Conservation (phyloP, 2,797 vertebrate genomes). For the Gephyroberyx darwinii region DNA sequence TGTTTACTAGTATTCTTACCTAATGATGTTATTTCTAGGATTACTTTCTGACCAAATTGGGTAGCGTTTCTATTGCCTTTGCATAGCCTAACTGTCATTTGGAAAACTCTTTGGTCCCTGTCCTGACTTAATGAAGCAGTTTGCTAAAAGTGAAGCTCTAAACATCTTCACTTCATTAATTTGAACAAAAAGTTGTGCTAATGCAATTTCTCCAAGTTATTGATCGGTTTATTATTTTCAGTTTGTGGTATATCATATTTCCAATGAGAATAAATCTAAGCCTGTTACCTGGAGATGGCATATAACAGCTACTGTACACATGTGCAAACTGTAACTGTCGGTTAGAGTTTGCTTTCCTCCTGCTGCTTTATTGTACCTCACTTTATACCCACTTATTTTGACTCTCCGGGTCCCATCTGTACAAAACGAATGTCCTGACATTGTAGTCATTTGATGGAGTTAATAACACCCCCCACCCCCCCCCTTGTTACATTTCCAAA, state of each 20-base stretch:
- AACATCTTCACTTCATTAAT: slow-evolving; percentile 56
- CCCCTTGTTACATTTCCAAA: slow-evolving; percentile 45
- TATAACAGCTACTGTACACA: slow-evolving; percentile 26
- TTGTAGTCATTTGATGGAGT: slow-evolving; percentile 44
- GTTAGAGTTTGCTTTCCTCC: slow-evolving; percentile 36
- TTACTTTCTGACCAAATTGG: slow-evolving; percentile 63
- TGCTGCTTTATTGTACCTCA: slow-evolving; percentile 67
- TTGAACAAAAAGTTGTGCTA: slow-evolving; percentile 18
- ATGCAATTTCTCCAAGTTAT: slow-evolving; percentile 40
- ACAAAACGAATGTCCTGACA: slow-evolving; percentile 32
- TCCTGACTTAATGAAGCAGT: slow-evolving; percentile 59
- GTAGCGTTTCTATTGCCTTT: slow-evolving; percentile 51
- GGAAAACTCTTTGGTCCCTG: slow-evolving; percentile 43
- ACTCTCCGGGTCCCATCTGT: slow-evolving; percentile 45
- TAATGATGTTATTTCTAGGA: slow-evolving; percentile 66
- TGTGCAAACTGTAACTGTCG: slow-evolving; percentile 33
- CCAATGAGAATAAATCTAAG: slow-evolving; percentile 21
- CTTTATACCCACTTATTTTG: slow-evolving; percentile 53
- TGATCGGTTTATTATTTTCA: slow-evolving; percentile 2
- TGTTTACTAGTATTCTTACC: slow-evolving; percentile 62
- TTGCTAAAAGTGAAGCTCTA: slow-evolving; percentile 50
- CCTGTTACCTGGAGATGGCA: slow-evolving; percentile 36
- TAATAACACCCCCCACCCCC: slow-evolving; percentile 45
- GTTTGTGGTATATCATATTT: slow-evolving; percentile 23
- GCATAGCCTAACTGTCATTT: slow-evolving; percentile 58